Evolutionary conservation across 2,888 invertebrate species (phyloP), one percentile per base, ranked within the genome.

Genomic region (Acronicta psi): DNA sequence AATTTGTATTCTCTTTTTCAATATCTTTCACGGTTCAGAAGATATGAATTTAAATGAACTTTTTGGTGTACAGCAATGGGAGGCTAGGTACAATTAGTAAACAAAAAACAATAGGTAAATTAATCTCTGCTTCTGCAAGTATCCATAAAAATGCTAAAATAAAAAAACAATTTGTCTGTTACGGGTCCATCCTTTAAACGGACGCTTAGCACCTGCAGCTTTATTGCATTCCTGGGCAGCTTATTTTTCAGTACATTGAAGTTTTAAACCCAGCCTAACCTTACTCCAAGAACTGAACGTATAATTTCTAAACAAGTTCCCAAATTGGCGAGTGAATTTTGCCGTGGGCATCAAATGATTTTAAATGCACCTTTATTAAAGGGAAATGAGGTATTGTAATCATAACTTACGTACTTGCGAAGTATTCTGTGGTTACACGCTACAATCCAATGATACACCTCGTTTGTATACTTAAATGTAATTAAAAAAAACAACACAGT

Each of bases 291-390:
- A 79, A 73, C 83, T 90, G 87, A 88, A 92, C 93, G 91, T 94
- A 91, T 94, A 94, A 94, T 94, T 93, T 93, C 92, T 93, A 93
- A 94, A 93, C 93, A 83, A 90, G 93, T 93, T 93, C 86, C 85
- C 78, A 93, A 93, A 93, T 92, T 93, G 92, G 91, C 92, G 88
- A 89, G 88, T 86, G 86, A 84, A 86, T 83, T 82, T 82, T 74
- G 91, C 93, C 88, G 70, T 82, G 79, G 90, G 92, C 84, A 83
- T 74, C 74, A 81, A 81, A 76, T 83, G 81, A 84, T 90, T 90
- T 89, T 88, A 91, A 92, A 90, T 88, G 87, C 81, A 83, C 85
- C 81, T 86, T 88, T 87, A 91, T 90, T 87, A 86, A 88, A 89
- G 87, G 86, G 82, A 92, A 90, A 91, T 91, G 87, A 91, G 91